Evolutionary conservation across 2,113 vertebrate species (phyloP).

Genomic region (Phycodurus eques): DNA sequence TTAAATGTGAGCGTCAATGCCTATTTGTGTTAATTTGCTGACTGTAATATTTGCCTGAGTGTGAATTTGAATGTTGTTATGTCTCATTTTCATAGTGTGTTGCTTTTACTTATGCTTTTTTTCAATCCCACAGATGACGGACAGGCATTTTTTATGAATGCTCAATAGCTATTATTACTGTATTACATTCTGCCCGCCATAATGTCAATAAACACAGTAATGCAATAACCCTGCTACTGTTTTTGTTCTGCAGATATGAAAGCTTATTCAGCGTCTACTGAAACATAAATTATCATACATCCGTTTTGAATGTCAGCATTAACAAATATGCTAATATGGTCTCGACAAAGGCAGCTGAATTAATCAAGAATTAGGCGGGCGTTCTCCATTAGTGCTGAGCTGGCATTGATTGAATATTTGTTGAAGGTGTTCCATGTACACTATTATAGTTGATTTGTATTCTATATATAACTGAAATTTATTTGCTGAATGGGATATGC

Average conservation of each 20-base stretch:
- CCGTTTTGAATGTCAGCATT: background rate
- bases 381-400: too few relatives aligned
- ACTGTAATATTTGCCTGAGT: background rate
- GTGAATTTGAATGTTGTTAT: background rate
- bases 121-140: background rate
- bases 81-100: too few relatives aligned
- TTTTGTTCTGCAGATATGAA: constrained; percentile 19
- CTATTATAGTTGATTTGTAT: background rate
- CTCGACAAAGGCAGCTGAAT: too few relatives aligned
- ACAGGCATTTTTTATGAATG: too few relatives aligned
- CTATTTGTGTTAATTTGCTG: background rate
- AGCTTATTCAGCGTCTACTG: constrained; percentile 8
- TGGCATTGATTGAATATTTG: too few relatives aligned
- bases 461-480: background rate
- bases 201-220: constrained; percentile 7
- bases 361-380: too few relatives aligned
- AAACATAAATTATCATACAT: background rate
- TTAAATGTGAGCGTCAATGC: background rate
- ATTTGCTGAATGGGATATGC: background rate
- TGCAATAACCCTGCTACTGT: background rate
- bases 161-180: background rate
- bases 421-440: background rate
- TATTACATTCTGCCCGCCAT: background rate
- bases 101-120: background rate
- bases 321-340: too few relatives aligned